Base-by-base conservation (phyloP, 2,888 invertebrate genomes). In the Tricholauxania praeusta region DNA sequence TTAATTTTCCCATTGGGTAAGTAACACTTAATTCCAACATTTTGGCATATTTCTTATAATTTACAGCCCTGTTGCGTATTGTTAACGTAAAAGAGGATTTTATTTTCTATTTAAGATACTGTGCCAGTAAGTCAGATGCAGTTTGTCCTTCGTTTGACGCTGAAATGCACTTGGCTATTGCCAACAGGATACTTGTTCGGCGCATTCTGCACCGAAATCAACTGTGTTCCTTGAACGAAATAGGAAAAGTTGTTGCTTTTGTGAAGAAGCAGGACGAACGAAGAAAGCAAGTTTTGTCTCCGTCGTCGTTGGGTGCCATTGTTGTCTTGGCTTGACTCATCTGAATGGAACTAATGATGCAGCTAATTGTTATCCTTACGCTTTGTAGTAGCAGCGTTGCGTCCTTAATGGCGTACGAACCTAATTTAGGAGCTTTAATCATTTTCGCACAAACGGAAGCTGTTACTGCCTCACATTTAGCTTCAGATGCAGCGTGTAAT, bases 311-410 rank as follows among this genome's bases (percentile, higher is more conserved):
- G 49, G 69, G 19, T 65, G 65, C 19, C 70, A 60, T 65, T 65
- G 71, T 65, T 68, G 69, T 52, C 53, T 1, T 53, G 53, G 53
- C 51, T 72, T 70, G 69, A 74, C 69, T 22, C 74, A 75, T 71
- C 74, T 75, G 72, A 75, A 76, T 74, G 72, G 72, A 78, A 77
- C 75, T 76, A 79, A 78, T 79, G 76, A 79, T 78, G 79, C 76
- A 79, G 70, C 75, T 72, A 75, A 73, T 79, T 78, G 78, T 76
- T 77, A 71, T 69, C 68, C 66, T 72, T 62, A 71, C 72, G 65
- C 67, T 64, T 17, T 32, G 60, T 19, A 48, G 60, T 49, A 6
- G 65, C n/a, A 57, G 60, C 59, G 76, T 69, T 75, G 72, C 65
- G 53, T 66, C 51, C 51, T 69, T 51, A 32, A 22, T 69, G 51